Conservation (phyloP, 2,113 vertebrate genomes). For the Ammospiza caudacuta region DNA sequence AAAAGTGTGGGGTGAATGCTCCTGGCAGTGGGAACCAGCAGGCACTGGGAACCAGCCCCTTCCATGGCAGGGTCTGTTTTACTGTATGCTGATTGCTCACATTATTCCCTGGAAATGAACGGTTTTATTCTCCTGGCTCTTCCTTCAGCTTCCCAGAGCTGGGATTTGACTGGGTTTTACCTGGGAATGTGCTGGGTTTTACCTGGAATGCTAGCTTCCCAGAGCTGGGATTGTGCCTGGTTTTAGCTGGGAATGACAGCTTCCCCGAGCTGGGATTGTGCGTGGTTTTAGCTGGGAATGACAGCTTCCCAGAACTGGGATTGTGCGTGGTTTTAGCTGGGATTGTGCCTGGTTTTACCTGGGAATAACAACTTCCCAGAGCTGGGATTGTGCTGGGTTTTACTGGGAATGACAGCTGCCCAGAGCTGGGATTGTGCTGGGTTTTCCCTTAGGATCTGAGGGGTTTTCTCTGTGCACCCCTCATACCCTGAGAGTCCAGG, state of each 20-base stretch:
- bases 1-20: fast-evolving
- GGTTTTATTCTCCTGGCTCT: not conserved
- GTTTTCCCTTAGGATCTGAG: no score
- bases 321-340: no score
- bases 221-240: no score
- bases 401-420: not conserved
- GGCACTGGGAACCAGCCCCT: not conserved
- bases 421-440: not conserved
- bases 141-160: not conserved
- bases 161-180: not conserved
- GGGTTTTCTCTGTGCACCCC: not conserved
- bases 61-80: fast-evolving
- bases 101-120: not conserved
- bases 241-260: not conserved
- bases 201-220: no score
- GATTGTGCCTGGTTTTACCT: no score
- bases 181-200: not conserved
- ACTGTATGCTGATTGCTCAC: fast-evolving
- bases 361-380: not conserved
- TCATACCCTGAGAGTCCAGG: not conserved
- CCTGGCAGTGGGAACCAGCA: not conserved
- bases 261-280: not conserved
- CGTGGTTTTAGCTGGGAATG: not conserved
- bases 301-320: not conserved
- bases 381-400: no score